These are phyloP conservation scores for Numida meleagris DNA, from an alignment of 2,113 vertebrate genomes.

Conservation along the genomic window DNA sequence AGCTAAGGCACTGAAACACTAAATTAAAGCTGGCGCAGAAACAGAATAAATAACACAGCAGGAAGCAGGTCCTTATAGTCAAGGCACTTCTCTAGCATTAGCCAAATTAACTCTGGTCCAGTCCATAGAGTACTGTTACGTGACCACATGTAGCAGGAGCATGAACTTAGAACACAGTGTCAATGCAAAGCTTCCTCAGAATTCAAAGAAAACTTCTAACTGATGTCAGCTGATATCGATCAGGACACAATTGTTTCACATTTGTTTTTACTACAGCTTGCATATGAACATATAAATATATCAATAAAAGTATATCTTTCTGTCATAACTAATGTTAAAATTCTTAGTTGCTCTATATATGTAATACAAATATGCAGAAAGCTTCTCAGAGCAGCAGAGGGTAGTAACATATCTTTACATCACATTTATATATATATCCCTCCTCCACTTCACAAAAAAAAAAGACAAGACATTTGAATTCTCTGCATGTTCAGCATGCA, in stretches of 20 bases:
- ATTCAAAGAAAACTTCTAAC: not conserved
- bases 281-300: not conserved
- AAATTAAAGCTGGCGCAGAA: conserved; percentile 53
- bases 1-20: conserved; percentile 33
- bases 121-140: not conserved
- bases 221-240: not conserved
- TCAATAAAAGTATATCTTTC: not conserved
- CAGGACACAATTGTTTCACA: not conserved
- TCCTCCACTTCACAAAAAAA: not conserved
- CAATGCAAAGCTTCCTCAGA: not conserved
- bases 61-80: conserved; percentile 32
- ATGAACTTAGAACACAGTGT: not conserved
- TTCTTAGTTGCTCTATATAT: not conserved
- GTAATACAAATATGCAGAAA: not conserved
- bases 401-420: not conserved
- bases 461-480: not conserved
- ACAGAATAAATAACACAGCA: conserved; percentile 49
- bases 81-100: not conserved
- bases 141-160: not conserved
- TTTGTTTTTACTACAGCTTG: not conserved
- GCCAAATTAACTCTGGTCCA: not conserved
- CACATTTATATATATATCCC: not conserved
- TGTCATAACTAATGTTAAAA: not conserved
- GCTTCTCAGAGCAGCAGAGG: not conserved
- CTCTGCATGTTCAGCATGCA: not conserved